phyloP scores from a whole-genome alignment of 2,797 vertebrate species.

The Falco novaeseelandiae region DNA sequence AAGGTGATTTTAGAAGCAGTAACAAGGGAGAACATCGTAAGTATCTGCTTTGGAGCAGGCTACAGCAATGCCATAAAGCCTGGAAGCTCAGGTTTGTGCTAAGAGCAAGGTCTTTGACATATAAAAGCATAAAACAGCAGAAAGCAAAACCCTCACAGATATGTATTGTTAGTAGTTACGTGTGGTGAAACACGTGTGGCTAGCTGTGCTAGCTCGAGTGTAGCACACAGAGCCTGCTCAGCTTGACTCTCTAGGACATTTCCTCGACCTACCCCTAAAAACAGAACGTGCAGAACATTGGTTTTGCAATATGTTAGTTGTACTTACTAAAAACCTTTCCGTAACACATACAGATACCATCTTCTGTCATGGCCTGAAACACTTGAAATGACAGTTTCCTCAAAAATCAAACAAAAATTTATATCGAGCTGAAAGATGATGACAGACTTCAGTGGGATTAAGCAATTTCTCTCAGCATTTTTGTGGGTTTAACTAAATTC shows the following conservation, averaged over 20 bases:
- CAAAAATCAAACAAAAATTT: slow-evolving; percentile 16
- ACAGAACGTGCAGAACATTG: neutral
- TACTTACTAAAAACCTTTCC: neutral
- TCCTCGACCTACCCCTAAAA: neutral
- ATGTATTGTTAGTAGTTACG: rapidly evolving
- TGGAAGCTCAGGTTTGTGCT: neutral
- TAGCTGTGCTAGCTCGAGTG: neutral
- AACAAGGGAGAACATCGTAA: neutral
- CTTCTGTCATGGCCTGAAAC: neutral
- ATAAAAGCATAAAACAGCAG: neutral
- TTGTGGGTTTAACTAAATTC: slow-evolving; percentile 64
- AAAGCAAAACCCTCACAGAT: neutral
- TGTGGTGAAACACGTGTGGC: neutral
- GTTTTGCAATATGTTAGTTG: neutral
- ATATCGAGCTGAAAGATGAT: neutral
- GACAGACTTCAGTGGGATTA: slow-evolving; percentile 49
- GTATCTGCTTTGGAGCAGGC: neutral
- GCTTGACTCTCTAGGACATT: neutral
- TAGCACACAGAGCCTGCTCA: neutral
- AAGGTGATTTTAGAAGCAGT: neutral
- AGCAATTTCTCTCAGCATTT: slow-evolving; percentile 64
- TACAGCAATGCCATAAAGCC: neutral
- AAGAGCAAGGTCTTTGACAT: neutral
- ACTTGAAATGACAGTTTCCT: neutral
- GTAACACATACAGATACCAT: neutral